Evolutionary conservation across 2,113 vertebrate genomes (phyloP).

Genomic region (Pao palembangensis): DNA sequence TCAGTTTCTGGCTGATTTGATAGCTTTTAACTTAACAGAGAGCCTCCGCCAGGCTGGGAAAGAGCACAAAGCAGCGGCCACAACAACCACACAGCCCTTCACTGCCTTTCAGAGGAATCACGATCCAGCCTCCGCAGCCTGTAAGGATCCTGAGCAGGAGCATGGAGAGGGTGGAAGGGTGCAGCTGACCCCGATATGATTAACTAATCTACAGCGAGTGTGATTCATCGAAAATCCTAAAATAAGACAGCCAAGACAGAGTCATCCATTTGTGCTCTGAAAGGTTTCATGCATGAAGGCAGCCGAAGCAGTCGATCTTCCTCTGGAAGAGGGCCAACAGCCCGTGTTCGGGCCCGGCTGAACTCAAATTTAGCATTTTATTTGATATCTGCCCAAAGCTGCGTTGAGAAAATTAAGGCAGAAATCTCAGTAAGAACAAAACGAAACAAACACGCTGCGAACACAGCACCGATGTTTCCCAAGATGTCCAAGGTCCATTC

Average conservation of each 20-base stretch:
- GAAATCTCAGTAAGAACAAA: neutral
- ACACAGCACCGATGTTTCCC: slow-evolving; percentile 2
- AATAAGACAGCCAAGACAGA: slow-evolving; percentile 38
- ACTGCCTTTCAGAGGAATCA: slow-evolving; percentile 37
- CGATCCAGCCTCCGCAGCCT: slow-evolving; percentile 33
- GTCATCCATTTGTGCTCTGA: slow-evolving; percentile 31
- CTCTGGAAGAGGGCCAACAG: slow-evolving; percentile 41
- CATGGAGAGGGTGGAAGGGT: slow-evolving; percentile 35
- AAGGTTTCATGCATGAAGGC: slow-evolving; percentile 23
- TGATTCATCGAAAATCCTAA: slow-evolving; percentile 48
- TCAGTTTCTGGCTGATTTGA: slow-evolving; percentile 26
- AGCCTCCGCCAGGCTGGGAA: slow-evolving; percentile 48
- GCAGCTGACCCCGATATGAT: slow-evolving; percentile 38
- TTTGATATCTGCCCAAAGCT: slow-evolving; percentile 48
- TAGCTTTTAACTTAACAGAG: slow-evolving; percentile 41
- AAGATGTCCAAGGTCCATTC: slow-evolving; percentile 16
- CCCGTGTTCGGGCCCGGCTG: slow-evolving; percentile 11
- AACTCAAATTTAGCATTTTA: slow-evolving; percentile 33
- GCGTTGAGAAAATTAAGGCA: slow-evolving; percentile 26
- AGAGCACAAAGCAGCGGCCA: slow-evolving; percentile 44
- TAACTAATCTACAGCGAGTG: slow-evolving; percentile 34
- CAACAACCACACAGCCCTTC: slow-evolving; percentile 41
- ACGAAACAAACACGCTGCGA: no score
- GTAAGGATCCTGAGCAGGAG: slow-evolving; percentile 36
- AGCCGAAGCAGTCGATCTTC: slow-evolving; percentile 48